These are phyloP conservation scores for Erpetoichthys calabaricus DNA, from an alignment of 2,797 vertebrate species.

Conservation along the genomic window DNA sequence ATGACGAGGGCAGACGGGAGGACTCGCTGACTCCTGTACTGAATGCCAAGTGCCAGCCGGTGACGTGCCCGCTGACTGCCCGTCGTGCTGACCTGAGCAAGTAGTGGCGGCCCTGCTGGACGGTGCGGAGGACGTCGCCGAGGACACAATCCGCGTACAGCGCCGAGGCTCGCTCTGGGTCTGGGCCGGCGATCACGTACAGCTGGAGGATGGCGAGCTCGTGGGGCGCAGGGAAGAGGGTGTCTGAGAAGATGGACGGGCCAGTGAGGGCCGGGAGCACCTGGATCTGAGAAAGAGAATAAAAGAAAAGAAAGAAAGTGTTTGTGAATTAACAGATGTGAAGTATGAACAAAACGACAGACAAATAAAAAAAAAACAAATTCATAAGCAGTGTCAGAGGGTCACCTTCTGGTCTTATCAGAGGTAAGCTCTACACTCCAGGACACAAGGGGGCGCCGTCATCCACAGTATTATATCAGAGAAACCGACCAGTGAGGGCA, in stretches of 20 bases:
- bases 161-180: not conserved
- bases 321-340: too few species aligned
- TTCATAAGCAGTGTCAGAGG: not conserved
- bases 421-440: too few species aligned
- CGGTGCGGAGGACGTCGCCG: constrained; percentile 7
- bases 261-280: constrained; percentile 4
- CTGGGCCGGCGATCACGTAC: constrained; percentile 6
- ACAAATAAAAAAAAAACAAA: not conserved
- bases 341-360: too few species aligned
- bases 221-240: constrained; percentile 2
- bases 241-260: constrained; percentile 3
- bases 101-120: constrained; percentile 5
- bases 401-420: too few species aligned
- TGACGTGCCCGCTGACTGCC: too few species aligned
- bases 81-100: constrained; percentile 8
- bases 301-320: not conserved
- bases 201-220: constrained; percentile 8
- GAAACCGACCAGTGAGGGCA: too few species aligned
- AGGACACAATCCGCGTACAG: constrained; percentile 5
- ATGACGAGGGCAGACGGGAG: too few species aligned
- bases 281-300: constrained; percentile 2
- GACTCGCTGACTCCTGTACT: too few species aligned
- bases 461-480: not conserved
- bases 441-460: too few species aligned
- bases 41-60: not conserved